Conservation (phyloP, 2,113 vertebrate species). For the Platichthys stellatus region DNA sequence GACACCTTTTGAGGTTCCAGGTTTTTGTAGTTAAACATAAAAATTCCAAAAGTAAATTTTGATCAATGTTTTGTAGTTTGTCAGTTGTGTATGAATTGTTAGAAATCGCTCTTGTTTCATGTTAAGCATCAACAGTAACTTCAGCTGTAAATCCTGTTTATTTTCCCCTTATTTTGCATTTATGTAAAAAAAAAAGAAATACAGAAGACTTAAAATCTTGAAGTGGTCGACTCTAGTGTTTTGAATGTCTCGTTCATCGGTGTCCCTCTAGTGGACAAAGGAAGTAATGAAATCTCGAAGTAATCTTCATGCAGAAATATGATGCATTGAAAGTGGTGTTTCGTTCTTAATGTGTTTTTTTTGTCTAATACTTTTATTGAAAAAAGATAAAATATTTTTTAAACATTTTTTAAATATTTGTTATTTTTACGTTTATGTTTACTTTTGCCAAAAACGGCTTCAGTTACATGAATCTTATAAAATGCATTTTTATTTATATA, state of each 20-base stretch:
- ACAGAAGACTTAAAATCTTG: constrained; percentile 3
- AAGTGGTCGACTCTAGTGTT: background rate
- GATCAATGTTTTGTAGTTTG: background rate
- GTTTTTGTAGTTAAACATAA: background rate
- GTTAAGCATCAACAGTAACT: background rate
- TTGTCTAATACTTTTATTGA: no score
- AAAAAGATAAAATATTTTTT: no score
- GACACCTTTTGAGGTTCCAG: background rate
- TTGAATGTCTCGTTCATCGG: background rate
- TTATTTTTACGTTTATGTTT: no score
- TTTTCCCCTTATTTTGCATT: background rate
- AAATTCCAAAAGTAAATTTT: background rate
- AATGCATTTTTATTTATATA: no score
- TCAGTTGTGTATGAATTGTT: background rate
- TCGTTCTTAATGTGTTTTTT: no score
- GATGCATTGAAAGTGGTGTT: background rate
- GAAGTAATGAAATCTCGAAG: background rate
- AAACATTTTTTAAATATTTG: no score
- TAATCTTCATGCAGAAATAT: background rate
- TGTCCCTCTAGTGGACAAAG: constrained; percentile 71
- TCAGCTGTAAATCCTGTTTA: background rate
- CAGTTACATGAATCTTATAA: no score
- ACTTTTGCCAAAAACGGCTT: no score
- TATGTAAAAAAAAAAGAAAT: constrained; percentile 1
- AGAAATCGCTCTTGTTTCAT: background rate